phyloP scores from a whole-genome alignment of 2,797 vertebrate species.

The Spinus olivaceus region DNA sequence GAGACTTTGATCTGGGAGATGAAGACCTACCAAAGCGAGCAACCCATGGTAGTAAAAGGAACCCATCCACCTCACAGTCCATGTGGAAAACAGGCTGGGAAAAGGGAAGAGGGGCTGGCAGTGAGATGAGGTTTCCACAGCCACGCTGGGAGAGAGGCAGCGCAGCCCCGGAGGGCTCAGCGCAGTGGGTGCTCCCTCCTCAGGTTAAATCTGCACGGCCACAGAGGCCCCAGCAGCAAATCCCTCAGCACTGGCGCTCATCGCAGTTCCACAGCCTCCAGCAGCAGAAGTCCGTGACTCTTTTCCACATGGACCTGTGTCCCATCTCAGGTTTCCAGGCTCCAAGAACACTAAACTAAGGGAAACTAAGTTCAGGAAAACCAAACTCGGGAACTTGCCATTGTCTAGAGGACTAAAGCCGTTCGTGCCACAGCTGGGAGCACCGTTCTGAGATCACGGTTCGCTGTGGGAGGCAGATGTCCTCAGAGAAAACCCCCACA shows the following conservation, averaged over 20 bases:
- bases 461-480: not conserved
- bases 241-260: too few species aligned
- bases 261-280: rapidly evolving
- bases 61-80: rapidly evolving
- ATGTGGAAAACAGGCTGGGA: rapidly evolving
- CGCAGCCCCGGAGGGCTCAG: not conserved
- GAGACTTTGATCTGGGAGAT: not conserved
- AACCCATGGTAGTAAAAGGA: not conserved
- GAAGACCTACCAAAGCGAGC: rapidly evolving
- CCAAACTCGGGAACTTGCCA: not conserved
- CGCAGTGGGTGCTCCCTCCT: not conserved
- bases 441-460: rapidly evolving
- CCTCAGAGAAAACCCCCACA: not conserved
- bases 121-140: not conserved
- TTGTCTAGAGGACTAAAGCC: not conserved
- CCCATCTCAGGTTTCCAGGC: not conserved
- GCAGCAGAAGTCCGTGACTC: rapidly evolving
- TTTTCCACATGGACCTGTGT: rapidly evolving
- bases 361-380: not conserved
- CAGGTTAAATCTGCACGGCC: not conserved
- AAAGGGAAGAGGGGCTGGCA: not conserved
- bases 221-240: too few species aligned
- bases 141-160: rapidly evolving
- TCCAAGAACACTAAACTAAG: not conserved
- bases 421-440: too few species aligned